phyloP scores from a whole-genome alignment of 2,113 vertebrate species.

The Dromiciops gliroides region DNA sequence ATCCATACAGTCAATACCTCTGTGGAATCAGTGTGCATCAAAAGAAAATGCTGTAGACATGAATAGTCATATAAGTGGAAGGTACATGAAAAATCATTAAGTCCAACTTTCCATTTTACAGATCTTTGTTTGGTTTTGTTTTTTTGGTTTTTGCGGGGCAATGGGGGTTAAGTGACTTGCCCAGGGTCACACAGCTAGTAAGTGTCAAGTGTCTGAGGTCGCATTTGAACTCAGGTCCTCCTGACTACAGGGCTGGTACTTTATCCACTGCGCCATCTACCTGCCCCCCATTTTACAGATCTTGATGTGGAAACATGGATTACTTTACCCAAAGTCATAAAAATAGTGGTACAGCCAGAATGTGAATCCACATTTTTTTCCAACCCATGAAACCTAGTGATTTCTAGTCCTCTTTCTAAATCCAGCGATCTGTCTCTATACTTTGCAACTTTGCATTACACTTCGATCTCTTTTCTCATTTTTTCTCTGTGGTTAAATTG shows the following conservation, averaged over 20 bases:
- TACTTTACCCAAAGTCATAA: background rate
- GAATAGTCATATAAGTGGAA: background rate
- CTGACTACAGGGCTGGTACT: no score
- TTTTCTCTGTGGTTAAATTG: background rate
- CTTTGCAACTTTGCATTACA: background rate
- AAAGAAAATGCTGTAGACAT: background rate
- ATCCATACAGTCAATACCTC: background rate
- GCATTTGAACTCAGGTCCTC: no score
- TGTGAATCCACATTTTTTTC: background rate
- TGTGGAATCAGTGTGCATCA: background rate
- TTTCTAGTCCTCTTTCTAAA: background rate
- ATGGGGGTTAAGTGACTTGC: no score
- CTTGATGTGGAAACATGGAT: background rate
- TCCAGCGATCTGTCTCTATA: background rate
- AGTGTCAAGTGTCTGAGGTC: no score
- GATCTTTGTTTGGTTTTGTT: no score
- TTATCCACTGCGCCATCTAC: no score
- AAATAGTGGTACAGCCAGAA: background rate
- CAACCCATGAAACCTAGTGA: background rate
- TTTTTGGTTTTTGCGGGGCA: no score
- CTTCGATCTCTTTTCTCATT: background rate
- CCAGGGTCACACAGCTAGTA: no score
- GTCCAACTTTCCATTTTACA: background rate
- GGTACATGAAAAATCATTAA: background rate
- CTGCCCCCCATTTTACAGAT: background rate